Evolutionary conservation across 2,888 invertebrate species (phyloP).

Genomic region (Doris montereyensis): DNA sequence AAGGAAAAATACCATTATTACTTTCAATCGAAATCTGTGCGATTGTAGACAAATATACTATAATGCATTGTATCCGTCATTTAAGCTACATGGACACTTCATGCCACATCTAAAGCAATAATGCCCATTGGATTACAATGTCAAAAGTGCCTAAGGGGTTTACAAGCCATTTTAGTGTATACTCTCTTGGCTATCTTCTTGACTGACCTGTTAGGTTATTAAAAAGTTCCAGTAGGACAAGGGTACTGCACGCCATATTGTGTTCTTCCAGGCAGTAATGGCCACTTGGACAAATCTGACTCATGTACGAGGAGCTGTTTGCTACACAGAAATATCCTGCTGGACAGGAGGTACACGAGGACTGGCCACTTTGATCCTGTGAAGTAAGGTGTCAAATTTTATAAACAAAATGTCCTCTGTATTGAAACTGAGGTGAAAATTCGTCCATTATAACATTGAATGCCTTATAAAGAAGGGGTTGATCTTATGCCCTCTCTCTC

Average conservation of each 20-base stretch:
- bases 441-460: no score
- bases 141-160: background rate
- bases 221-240: slow-evolving; percentile 67
- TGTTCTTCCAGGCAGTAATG: slow-evolving; percentile 67
- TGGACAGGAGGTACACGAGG: slow-evolving; percentile 61
- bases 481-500: no score
- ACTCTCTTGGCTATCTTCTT: no score
- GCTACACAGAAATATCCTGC: slow-evolving; percentile 64
- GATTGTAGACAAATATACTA: no score
- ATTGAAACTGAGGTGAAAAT: no score
- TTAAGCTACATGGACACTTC: no score
- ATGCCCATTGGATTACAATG: background rate
- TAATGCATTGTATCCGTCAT: no score
- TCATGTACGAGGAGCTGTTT: slow-evolving; percentile 59
- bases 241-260: slow-evolving; percentile 55
- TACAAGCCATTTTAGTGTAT: background rate
- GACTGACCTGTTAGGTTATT: slow-evolving; percentile 68
- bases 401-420: no score
- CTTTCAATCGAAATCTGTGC: no score
- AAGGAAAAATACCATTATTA: no score
- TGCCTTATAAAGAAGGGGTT: no score
- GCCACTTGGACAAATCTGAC: slow-evolving; percentile 67
- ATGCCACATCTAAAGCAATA: background rate
- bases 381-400: no score
- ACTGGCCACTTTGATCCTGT: slow-evolving; percentile 60